phyloP scores from a whole-genome alignment of 2,113 vertebrate species.

The Octodon degus region DNA sequence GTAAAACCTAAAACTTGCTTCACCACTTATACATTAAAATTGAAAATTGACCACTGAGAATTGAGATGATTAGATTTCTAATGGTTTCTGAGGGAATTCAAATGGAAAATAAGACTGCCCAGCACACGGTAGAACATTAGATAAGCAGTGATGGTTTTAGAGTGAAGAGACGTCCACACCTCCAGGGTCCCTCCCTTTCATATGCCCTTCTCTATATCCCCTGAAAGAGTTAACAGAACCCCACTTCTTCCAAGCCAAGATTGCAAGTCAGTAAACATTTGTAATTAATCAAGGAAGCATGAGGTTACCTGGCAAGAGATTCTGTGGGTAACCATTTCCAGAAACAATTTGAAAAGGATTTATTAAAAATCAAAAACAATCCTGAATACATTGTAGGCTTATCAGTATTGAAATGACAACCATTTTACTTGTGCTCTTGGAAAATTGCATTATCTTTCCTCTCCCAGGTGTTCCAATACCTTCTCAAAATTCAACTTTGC shows the following conservation, averaged over 20 bases:
- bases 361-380: conserved; percentile 13
- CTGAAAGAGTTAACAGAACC: not conserved
- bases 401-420: not conserved
- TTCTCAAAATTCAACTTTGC: not conserved
- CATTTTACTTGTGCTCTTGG: not conserved
- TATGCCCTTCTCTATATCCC: not conserved
- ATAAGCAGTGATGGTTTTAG: not conserved
- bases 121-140: not conserved
- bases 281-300: not conserved
- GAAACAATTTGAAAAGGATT: conserved; percentile 7
- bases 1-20: conserved; percentile 13
- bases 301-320: not conserved
- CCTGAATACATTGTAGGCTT: not conserved
- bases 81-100: conserved; percentile 50
- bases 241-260: not conserved
- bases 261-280: conserved; percentile 6
- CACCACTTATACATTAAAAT: conserved; percentile 48
- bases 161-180: not conserved
- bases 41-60: conserved; percentile 51
- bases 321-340: not conserved
- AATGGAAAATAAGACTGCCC: conserved; percentile 13
- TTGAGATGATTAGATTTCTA: conserved; percentile 47
- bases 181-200: too few relatives aligned
- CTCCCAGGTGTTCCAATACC: not conserved
- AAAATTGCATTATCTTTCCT: not conserved